A percentile compares a stretch with the other conserved stretches of the same genome.
phyloP scores from a whole-genome alignment of 2,888 invertebrate species.

The Plagodis dolabraria region DNA sequence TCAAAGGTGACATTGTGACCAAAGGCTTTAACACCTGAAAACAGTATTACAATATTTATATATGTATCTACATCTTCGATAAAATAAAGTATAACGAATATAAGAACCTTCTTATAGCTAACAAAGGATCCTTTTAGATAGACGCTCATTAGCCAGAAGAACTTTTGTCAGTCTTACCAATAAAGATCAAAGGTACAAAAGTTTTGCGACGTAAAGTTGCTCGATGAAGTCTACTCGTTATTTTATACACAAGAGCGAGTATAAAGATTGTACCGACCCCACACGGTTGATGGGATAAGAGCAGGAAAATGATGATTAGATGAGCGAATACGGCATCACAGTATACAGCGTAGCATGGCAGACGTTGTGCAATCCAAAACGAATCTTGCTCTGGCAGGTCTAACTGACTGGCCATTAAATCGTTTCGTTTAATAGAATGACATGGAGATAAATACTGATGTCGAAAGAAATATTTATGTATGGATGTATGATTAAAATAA shows the following conservation, averaged over 20 bases:
- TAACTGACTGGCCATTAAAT: slow-evolving; percentile 23
- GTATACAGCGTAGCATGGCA: slow-evolving; percentile 31
- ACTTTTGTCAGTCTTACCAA: slow-evolving; percentile 23
- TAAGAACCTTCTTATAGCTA: slow-evolving; percentile 2
- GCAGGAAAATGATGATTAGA: slow-evolving; percentile 43
- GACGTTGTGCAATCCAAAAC: slow-evolving; percentile 47
- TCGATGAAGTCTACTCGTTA: slow-evolving; percentile 39
- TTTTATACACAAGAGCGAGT: slow-evolving; percentile 38
- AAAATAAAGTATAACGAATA: slow-evolving; percentile 8
- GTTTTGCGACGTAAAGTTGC: slow-evolving; percentile 18
- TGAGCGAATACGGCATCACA: slow-evolving; percentile 24
- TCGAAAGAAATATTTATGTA: slow-evolving; percentile 1
- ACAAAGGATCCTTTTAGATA: slow-evolving; percentile 19
- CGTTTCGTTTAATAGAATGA: slow-evolving; percentile 19
- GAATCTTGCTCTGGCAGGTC: slow-evolving; percentile 48
- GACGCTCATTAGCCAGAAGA: slow-evolving; percentile 22
- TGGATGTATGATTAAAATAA: background rate
- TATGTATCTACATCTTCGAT: too few species aligned
- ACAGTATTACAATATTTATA: too few species aligned
- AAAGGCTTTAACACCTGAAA: too few species aligned
- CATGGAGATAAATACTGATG: slow-evolving; percentile 17
- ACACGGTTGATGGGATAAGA: too few species aligned
- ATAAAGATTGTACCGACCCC: too few species aligned
- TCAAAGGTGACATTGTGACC: too few species aligned
- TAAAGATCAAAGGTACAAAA: slow-evolving; percentile 25